phyloP scores from a whole-genome alignment of 2,113 vertebrate genomes.

The Hyperoodon ampullatus region DNA sequence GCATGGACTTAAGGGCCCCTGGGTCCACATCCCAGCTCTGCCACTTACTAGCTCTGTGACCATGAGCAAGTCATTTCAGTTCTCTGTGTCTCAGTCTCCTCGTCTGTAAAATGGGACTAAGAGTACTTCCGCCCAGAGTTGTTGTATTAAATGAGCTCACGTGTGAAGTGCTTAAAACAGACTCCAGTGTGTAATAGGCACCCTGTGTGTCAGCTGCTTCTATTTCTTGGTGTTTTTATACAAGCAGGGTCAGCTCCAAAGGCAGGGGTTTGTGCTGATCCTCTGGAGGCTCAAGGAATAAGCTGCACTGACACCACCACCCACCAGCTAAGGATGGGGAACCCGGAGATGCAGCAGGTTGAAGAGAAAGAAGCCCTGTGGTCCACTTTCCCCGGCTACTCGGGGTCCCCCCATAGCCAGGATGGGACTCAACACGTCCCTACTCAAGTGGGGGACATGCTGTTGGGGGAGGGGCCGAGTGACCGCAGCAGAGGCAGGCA shows the following conservation, averaged over 20 bases:
- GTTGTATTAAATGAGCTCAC: not conserved
- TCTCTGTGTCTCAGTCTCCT: not conserved
- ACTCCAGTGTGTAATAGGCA: too few species aligned
- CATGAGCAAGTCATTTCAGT: not conserved
- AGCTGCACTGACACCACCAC: not conserved
- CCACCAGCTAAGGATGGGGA: not conserved
- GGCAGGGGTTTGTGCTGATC: not conserved
- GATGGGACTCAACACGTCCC: not conserved
- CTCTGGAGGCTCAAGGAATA: not conserved
- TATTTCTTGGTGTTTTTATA: not conserved
- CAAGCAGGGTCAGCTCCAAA: not conserved
- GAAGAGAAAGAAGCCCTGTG: not conserved
- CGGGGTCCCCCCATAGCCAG: not conserved
- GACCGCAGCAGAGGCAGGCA: not conserved
- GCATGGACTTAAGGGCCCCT: rapidly evolving
- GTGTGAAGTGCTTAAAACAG: not conserved
- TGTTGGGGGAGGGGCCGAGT: not conserved
- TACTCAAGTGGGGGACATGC: not conserved
- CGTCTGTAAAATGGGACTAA: not conserved
- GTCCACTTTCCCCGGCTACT: rapidly evolving
- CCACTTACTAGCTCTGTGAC: not conserved
- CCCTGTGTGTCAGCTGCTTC: not conserved
- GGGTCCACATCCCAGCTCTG: not conserved
- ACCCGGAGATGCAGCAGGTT: not conserved
- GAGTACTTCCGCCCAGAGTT: not conserved